Conservation (phyloP, 2,797 vertebrate species). For the Scolopax rusticola region DNA sequence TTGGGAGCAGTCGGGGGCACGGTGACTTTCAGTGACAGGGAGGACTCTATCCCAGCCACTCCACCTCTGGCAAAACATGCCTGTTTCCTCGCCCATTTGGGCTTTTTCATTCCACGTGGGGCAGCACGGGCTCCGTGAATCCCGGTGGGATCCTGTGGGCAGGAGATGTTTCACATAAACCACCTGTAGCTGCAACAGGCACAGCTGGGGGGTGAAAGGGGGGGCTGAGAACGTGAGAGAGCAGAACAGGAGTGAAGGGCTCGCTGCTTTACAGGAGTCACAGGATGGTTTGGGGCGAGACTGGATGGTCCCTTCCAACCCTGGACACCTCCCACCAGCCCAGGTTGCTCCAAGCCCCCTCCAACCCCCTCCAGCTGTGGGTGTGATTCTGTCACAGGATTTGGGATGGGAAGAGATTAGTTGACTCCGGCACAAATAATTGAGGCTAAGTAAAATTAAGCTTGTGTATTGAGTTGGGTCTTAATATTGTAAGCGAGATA, state of each 20-base stretch:
- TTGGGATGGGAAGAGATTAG: background rate
- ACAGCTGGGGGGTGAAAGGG: accelerated
- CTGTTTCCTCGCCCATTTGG: background rate
- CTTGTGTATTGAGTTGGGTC: no score
- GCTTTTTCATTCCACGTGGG: accelerated
- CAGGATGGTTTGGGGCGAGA: no score
- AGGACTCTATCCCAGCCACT: background rate
- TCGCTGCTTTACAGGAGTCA: background rate
- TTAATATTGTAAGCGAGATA: no score
- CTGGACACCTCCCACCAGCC: no score
- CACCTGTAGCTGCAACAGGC: background rate
- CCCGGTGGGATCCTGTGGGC: background rate
- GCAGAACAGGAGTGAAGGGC: background rate
- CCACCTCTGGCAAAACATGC: background rate
- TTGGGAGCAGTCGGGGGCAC: conserved; percentile 4
- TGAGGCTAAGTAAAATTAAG: background rate
- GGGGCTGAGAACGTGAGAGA: accelerated
- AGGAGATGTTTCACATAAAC: accelerated
- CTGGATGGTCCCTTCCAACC: no score
- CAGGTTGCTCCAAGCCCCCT: no score
- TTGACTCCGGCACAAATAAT: background rate
- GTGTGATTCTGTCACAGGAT: no score
- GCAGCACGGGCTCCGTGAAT: background rate
- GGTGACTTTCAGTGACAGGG: background rate
- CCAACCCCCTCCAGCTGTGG: no score